These are phyloP conservation scores for Euclidia mi DNA, from an alignment of 2,888 invertebrate species.

Conservation along the genomic window DNA sequence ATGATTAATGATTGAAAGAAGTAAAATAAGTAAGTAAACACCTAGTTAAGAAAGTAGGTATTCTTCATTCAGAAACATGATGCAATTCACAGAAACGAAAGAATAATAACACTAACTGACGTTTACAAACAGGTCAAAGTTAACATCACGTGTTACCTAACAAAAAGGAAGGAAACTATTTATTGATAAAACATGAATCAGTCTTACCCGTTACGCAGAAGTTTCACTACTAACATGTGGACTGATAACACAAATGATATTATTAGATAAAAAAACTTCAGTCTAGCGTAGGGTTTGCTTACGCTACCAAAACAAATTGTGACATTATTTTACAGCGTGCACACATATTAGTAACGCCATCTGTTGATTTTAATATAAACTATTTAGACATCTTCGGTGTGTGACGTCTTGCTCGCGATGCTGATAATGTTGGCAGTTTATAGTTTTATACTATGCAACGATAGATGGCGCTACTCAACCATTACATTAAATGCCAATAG, in stretches of 20 bases:
- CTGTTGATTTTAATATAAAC: constrained; percentile 16
- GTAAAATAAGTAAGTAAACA: too few species aligned
- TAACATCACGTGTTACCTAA: constrained; percentile 17
- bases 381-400: neutral
- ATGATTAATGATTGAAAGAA: too few species aligned
- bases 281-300: neutral
- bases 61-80: neutral
- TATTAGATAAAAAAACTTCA: constrained; percentile 20
- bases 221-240: constrained; percentile 25
- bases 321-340: constrained; percentile 23
- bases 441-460: too few species aligned
- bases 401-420: too few species aligned
- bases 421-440: too few species aligned
- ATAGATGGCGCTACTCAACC: too few species aligned
- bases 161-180: neutral
- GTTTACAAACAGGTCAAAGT: constrained; percentile 29
- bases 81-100: neutral
- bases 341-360: constrained; percentile 28
- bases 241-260: constrained; percentile 32
- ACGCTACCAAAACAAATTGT: constrained; percentile 43
- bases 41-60: too few species aligned
- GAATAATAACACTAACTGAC: neutral
- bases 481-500: too few species aligned
- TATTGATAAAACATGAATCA: constrained; percentile 17
- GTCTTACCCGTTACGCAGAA: constrained; percentile 38